These are phyloP conservation scores for Grapholita molesta DNA, from an alignment of 1,140 invertebrate genomes.

Conservation along the genomic window DNA sequence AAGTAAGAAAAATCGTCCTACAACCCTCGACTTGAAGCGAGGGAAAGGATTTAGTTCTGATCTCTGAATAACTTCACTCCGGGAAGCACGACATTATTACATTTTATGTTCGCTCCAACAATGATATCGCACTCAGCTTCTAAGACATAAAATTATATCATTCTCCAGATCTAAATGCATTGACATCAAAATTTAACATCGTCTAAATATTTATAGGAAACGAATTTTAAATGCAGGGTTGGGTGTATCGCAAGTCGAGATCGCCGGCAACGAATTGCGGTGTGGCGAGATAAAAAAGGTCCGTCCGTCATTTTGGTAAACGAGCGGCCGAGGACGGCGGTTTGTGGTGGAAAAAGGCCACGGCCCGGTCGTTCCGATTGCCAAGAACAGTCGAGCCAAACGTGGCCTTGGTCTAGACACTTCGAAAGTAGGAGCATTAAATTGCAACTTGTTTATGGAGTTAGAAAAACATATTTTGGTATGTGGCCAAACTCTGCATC, in stretches of 20 bases:
- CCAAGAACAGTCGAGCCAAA: too few relatives aligned
- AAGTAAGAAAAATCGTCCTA: neutral
- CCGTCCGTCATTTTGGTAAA: slow-evolving; percentile 71
- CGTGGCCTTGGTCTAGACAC: too few relatives aligned
- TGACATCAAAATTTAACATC: slow-evolving; percentile 27
- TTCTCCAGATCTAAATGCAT: slow-evolving; percentile 26
- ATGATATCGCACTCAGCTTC: slow-evolving; percentile 1
- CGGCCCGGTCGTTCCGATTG: slow-evolving; percentile 34
- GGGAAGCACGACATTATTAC: slow-evolving; percentile 1
- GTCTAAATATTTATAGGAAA: slow-evolving; percentile 40
- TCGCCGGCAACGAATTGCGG: slow-evolving; percentile 69
- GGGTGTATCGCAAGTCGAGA: slow-evolving; percentile 53
- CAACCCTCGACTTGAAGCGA: neutral
- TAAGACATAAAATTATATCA: slow-evolving; percentile 19
- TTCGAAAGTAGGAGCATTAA: too few relatives aligned
- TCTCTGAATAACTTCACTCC: neutral
- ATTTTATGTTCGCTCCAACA: slow-evolving; percentile 14
- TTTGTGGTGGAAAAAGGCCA: slow-evolving; percentile 44
- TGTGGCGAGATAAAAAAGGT: slow-evolving; percentile 70
- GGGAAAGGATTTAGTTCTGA: neutral
- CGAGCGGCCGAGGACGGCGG: slow-evolving; percentile 47
- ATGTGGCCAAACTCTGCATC: too few relatives aligned
- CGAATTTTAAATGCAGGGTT: slow-evolving; percentile 49
- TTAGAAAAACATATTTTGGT: too few relatives aligned
- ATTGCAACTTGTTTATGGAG: too few relatives aligned